Conservation (phyloP, 2,113 vertebrate species). For the Narcine bancroftii region DNA sequence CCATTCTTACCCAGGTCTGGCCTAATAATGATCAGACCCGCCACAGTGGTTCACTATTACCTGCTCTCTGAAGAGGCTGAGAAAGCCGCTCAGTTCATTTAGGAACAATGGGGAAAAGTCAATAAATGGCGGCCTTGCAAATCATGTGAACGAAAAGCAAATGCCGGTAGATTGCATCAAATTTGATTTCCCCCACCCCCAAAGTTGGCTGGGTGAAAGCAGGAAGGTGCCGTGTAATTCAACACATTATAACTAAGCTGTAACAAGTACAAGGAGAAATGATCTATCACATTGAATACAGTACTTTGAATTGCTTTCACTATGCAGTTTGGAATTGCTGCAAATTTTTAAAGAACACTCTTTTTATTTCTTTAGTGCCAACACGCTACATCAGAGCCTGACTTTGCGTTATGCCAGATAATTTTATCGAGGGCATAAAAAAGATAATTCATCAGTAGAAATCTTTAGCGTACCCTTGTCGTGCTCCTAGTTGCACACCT, state of each 20-base stretch:
- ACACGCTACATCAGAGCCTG: neutral
- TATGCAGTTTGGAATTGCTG: neutral
- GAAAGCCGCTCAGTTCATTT: no score
- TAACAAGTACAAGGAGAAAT: neutral
- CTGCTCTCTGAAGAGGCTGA: no score
- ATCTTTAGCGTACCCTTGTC: constrained; percentile 51
- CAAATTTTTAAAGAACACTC: constrained; percentile 16
- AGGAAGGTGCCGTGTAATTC: neutral
- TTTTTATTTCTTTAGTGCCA: constrained; percentile 3
- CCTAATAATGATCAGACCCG: no score
- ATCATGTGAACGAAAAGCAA: no score
- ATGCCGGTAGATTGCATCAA: no score
- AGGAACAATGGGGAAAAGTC: no score
- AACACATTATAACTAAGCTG: no score
- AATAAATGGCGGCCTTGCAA: no score
- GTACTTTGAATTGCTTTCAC: neutral
- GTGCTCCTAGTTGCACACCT: constrained; percentile 63
- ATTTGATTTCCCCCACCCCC: neutral
- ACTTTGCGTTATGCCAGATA: constrained; percentile 28
- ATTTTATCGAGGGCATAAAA: constrained; percentile 47
- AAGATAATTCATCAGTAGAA: constrained; percentile 41
- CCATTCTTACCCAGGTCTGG: no score
- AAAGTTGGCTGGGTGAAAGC: neutral
- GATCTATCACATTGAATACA: neutral
- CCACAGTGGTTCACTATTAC: no score